Conservation (phyloP, 1,140 invertebrate genomes). For the Oryctes rhinoceros region DNA sequence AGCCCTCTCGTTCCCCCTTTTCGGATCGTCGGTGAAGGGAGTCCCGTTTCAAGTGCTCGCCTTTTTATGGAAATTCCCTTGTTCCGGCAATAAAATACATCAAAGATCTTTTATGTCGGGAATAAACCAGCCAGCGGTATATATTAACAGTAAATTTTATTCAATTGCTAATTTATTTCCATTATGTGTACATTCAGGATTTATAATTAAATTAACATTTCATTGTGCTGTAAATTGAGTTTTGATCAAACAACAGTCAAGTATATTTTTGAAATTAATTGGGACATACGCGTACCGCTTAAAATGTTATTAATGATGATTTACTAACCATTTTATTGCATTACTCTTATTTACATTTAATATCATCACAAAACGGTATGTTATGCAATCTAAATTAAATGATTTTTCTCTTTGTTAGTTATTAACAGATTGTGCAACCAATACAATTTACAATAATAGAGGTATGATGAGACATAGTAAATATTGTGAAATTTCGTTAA, state of each 20-base stretch:
- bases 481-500: too few species aligned
- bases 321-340: too few species aligned
- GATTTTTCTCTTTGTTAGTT: too few species aligned
- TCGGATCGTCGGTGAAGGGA: not conserved
- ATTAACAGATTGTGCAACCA: too few species aligned
- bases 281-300: not conserved
- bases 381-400: too few species aligned
- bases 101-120: constrained; percentile 37
- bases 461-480: too few species aligned
- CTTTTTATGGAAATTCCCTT: constrained; percentile 43
- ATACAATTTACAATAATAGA: too few species aligned
- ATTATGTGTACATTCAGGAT: constrained; percentile 19
- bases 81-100: constrained; percentile 42
- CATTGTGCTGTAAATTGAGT: constrained; percentile 6
- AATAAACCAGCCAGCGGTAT: constrained; percentile 14
- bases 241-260: constrained; percentile 13
- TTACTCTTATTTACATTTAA: too few species aligned
- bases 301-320: too few species aligned
- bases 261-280: constrained; percentile 10
- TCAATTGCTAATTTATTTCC: constrained; percentile 38
- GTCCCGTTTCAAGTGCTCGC: constrained; percentile 38
- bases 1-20: constrained; percentile 18
- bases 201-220: constrained; percentile 33
- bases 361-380: too few species aligned
- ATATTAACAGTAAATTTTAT: constrained; percentile 44